Base-by-base conservation (phyloP, 2,888 invertebrate genomes). In the Horisme vitalbata region DNA sequence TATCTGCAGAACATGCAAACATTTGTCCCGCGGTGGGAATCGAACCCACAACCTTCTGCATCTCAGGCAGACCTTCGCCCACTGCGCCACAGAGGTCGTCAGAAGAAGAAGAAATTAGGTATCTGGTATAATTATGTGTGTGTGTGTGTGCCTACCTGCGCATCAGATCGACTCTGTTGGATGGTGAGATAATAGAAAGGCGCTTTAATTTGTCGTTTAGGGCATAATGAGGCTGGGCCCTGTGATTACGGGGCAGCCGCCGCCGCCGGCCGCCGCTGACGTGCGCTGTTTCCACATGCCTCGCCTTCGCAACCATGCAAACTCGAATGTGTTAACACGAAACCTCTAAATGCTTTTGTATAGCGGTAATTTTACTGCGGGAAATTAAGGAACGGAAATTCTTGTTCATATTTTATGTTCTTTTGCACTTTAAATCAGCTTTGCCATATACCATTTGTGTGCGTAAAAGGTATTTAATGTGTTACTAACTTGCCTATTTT, bases 171-270 rank as follows among this genome's bases (percentile, higher is more conserved):
- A 79, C 24, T 34, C 20, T 35, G 41, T 34, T 79, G 81, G 79
- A 82, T 79, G 81, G 83, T 59, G 78, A 81, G 86, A 87, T 89
- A 88, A 88, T 88, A 88, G 88, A 88, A 89, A 86, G 78, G 83
- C 86, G 83, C 81, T 87, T 89, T 89, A 89, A 89, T 88, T 89
- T 89, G 88, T 89, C 88, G 88, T 89, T 89, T 89, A 88, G 83
- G 82, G 82, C 74, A 86, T 88, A 90, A 90, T 90, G 87, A 89
- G 83, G 74, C 70, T 72, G 69, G 63, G 88, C 83, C 87, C 91
- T 91, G 91, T 91, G 89, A 91, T 91, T 91, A 91, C 75, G 75
- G 81, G 81, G 83, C 88, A 88, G 78, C 74, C 79, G 89, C 86
- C 78, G 79, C 84, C 79, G 81, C 71, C 80, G 77, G 83, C 84